Conservation (phyloP, 1,140 invertebrate species). For the Maconellicoccus hirsutus region DNA sequence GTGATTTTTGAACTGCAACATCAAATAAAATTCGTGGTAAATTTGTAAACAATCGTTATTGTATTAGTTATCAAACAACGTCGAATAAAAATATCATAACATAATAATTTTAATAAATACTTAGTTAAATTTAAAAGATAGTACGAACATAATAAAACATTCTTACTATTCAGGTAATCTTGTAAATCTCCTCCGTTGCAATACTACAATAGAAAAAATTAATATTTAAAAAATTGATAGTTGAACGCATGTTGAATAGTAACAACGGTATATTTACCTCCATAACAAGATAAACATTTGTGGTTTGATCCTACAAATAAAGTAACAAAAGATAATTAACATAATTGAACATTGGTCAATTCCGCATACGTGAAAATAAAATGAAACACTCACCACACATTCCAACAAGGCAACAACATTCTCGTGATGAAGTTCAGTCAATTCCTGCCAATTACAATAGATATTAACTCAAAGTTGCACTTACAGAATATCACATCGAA, state of each 20-base stretch:
- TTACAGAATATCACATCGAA: conserved; percentile 15
- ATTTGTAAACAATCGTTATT: too few relatives aligned
- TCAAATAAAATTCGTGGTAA: too few relatives aligned
- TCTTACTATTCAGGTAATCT: conserved; percentile 81
- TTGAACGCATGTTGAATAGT: background rate
- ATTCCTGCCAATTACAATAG: conserved; percentile 50
- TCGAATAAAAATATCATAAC: too few relatives aligned
- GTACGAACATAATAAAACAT: too few relatives aligned
- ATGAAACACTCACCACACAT: conserved; percentile 40
- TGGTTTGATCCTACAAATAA: conserved; percentile 23
- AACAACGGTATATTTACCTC: conserved; percentile 50
- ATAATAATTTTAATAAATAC: too few relatives aligned
- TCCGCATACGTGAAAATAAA: background rate
- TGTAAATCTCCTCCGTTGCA: conserved; percentile 98
- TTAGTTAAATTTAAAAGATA: too few relatives aligned
- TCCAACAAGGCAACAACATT: conserved; percentile 95
- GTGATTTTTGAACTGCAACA: conserved; percentile 64
- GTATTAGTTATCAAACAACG: too few relatives aligned
- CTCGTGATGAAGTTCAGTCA: conserved; percentile 92
- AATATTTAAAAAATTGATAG: conserved; percentile 23
- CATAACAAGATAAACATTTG: conserved; percentile 44
- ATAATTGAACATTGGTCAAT: too few relatives aligned
- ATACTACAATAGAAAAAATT: conserved; percentile 48
- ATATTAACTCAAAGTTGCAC: background rate
- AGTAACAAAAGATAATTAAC: background rate